These are phyloP conservation scores for Habropoda laboriosa DNA, from an alignment of 1,140 invertebrate species.

Conservation along the genomic window DNA sequence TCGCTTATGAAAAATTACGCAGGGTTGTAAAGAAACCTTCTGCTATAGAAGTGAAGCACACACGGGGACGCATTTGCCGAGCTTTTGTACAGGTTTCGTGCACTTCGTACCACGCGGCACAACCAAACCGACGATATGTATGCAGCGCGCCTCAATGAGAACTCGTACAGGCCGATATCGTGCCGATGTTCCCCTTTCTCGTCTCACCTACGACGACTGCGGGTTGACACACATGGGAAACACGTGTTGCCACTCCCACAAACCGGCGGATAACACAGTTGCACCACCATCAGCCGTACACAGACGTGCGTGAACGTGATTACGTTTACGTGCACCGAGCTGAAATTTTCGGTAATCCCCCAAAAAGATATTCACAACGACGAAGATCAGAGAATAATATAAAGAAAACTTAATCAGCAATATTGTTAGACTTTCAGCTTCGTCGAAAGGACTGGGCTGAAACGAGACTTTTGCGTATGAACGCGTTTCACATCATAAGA, in stretches of 20 bases:
- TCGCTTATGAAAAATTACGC: constrained; percentile 13
- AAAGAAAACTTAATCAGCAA: too few species aligned
- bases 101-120: constrained; percentile 74
- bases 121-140: constrained; percentile 77
- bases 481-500: too few species aligned
- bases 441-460: too few species aligned
- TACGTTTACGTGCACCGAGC: background rate
- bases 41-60: background rate
- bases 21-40: background rate
- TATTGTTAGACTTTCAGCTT: too few species aligned
- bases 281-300: background rate
- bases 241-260: constrained; percentile 72
- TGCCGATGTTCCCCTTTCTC: constrained; percentile 72
- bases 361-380: background rate
- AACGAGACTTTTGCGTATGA: too few species aligned
- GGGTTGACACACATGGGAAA: constrained; percentile 74
- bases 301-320: background rate
- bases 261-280: constrained; percentile 36
- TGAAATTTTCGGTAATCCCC: background rate
- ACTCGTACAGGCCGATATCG: constrained; percentile 74
- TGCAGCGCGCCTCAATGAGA: constrained; percentile 71
- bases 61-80: background rate
- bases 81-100: constrained; percentile 29
- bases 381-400: too few species aligned
- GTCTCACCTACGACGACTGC: constrained; percentile 45